phyloP scores from a whole-genome alignment of 2,888 invertebrate genomes.

The Agapetus fuscipes region DNA sequence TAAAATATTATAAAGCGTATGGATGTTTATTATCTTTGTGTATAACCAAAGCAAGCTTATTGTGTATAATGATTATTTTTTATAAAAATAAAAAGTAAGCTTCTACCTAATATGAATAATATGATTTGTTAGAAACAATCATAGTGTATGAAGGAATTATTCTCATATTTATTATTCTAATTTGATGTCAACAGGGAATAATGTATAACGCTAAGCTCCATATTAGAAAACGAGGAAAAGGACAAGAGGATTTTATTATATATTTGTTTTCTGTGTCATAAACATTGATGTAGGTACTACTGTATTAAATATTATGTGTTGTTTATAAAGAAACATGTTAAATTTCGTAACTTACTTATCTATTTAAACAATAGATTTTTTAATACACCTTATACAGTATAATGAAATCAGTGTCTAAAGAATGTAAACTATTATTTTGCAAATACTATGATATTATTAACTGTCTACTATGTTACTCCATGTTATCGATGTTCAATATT shows the following conservation, averaged over 20 bases:
- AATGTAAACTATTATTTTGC: no score
- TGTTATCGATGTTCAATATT: no score
- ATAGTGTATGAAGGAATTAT: constrained; percentile 6
- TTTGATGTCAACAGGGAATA: constrained; percentile 18
- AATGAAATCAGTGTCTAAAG: neutral
- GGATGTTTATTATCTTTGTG: no score
- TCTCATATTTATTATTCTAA: no score
- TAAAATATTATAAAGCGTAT: no score
- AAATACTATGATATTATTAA: no score
- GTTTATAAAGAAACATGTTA: constrained; percentile 10
- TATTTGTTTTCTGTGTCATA: constrained; percentile 20
- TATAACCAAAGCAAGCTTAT: constrained; percentile 19
- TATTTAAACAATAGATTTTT: constrained; percentile 4
- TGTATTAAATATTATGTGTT: constrained; percentile 20
- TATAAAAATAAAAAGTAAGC: constrained; percentile 15
- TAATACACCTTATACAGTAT: neutral
- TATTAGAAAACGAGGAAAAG: no score
- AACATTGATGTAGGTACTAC: constrained; percentile 20
- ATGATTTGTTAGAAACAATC: constrained; percentile 19
- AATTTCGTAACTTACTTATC: constrained; percentile 1
- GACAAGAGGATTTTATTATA: no score
- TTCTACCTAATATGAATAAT: no score
- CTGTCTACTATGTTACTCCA: no score
- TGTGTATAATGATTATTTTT: constrained; percentile 16
- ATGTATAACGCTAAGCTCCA: constrained; percentile 10